These are phyloP conservation scores for Henicopernis longicauda DNA, from an alignment of 2,113 vertebrate genomes.

Conservation along the genomic window DNA sequence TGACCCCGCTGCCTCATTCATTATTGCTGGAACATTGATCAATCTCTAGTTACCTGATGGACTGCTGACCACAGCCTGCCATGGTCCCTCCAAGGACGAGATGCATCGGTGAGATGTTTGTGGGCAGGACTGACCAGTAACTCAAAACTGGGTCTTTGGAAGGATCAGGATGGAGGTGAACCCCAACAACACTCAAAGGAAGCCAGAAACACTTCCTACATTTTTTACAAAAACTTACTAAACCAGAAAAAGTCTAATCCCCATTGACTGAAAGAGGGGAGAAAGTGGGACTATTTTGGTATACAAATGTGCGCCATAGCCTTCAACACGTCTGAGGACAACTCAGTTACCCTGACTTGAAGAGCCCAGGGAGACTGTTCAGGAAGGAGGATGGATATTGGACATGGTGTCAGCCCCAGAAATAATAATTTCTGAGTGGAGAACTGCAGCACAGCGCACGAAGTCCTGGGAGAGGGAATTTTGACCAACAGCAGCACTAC, in stretches of 20 bases:
- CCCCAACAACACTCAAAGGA: neutral
- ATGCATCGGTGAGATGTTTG: neutral
- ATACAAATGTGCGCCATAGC: neutral
- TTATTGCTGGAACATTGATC: neutral
- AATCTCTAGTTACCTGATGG: neutral
- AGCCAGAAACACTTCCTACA: neutral
- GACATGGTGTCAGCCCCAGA: neutral
- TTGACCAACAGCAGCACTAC: neutral
- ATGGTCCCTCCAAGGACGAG: neutral
- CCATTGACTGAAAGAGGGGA: neutral
- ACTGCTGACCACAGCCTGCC: neutral
- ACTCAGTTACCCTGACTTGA: neutral
- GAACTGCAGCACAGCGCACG: rapidly evolving
- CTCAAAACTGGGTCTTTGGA: neutral
- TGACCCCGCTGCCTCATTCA: neutral
- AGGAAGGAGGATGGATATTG: neutral
- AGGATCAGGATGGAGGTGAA: neutral
- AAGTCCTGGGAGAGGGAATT: neutral
- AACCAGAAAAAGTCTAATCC: neutral
- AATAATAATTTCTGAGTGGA: neutral
- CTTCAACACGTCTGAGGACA: neutral
- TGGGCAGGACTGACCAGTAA: neutral
- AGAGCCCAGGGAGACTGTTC: neutral
- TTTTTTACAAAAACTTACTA: neutral
- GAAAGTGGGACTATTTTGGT: neutral